These are phyloP conservation scores for Equus quagga DNA, from an alignment of 2,113 vertebrate genomes.

Conservation along the genomic window DNA sequence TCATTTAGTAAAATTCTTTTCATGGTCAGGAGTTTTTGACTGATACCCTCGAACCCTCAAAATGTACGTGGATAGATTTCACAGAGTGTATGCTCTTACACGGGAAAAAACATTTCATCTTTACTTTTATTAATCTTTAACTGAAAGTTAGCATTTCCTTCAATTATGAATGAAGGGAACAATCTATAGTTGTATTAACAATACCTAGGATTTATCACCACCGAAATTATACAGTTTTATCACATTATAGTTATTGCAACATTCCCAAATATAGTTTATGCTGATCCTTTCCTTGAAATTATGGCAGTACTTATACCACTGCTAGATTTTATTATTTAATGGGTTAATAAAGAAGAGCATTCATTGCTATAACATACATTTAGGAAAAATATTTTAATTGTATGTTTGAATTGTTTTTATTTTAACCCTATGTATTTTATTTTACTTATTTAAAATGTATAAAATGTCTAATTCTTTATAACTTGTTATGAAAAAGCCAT, in stretches of 20 bases:
- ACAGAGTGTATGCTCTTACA: not conserved
- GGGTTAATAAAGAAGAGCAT: not conserved
- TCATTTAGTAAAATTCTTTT: not conserved
- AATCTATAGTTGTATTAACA: not conserved
- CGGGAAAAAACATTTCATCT: not conserved
- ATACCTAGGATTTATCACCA: not conserved
- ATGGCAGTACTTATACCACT: not conserved
- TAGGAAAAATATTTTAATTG: slow-evolving; percentile 1
- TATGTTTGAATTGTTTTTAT: not conserved
- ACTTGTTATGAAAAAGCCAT: not conserved
- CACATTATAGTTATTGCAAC: not conserved
- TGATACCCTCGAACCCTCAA: not conserved
- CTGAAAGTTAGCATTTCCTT: not conserved
- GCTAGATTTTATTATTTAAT: slow-evolving; percentile 13
- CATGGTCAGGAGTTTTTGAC: not conserved
- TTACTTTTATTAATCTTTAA: slow-evolving; percentile 9
- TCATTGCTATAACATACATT: not conserved
- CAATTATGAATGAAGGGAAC: not conserved
- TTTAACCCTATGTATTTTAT: not conserved
- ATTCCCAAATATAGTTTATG: not conserved
- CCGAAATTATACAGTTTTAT: not conserved
- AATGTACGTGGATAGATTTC: not conserved
- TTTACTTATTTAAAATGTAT: not conserved
- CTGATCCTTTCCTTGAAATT: slow-evolving; percentile 11
- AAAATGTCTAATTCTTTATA: not conserved